Percentiles rank a stretch among this genome's conserved stretches.
phyloP scores from a whole-genome alignment of 2,888 invertebrate species.

The Alitta virens region DNA sequence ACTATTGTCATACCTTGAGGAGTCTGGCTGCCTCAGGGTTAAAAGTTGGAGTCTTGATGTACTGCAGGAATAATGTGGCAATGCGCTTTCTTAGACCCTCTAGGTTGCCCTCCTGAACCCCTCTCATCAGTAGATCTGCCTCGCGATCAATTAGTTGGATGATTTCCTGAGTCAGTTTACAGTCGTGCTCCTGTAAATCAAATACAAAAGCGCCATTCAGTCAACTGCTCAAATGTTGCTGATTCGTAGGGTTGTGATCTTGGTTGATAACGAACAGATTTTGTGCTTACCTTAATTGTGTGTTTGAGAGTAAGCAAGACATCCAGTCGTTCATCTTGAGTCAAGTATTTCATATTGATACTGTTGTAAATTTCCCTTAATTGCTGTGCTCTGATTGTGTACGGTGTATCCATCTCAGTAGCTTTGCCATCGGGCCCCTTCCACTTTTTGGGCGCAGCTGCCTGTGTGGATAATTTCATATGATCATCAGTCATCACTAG shows the following conservation, averaged over 20 bases:
- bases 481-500: too few species aligned
- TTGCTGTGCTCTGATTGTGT: conserved; percentile 76
- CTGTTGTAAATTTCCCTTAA: conserved; percentile 72
- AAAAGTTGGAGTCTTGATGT: conserved; percentile 57
- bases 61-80: conserved; percentile 61
- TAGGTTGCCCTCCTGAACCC: conserved; percentile 64
- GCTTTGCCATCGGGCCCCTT: conserved; percentile 68
- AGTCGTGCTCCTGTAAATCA: conserved; percentile 55
- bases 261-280: too few species aligned
- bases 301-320: conserved; percentile 71
- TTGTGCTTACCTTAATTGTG: conserved; percentile 61
- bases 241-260: too few species aligned
- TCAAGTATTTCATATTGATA: conserved; percentile 63
- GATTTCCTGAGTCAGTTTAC: conserved; percentile 59
- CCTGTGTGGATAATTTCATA: too few species aligned
- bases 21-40: conserved; percentile 57
- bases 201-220: neutral
- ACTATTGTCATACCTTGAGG: conserved; percentile 49
- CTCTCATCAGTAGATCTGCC: conserved; percentile 68
- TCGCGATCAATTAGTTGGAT: conserved; percentile 70
- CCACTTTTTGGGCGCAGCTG: conserved; percentile 70
- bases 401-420: conserved; percentile 78
- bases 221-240: too few species aligned
- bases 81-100: conserved; percentile 70
- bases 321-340: conserved; percentile 69